These are phyloP conservation scores for Nannospalax galili DNA, from an alignment of 2,113 vertebrate species.

Conservation along the genomic window DNA sequence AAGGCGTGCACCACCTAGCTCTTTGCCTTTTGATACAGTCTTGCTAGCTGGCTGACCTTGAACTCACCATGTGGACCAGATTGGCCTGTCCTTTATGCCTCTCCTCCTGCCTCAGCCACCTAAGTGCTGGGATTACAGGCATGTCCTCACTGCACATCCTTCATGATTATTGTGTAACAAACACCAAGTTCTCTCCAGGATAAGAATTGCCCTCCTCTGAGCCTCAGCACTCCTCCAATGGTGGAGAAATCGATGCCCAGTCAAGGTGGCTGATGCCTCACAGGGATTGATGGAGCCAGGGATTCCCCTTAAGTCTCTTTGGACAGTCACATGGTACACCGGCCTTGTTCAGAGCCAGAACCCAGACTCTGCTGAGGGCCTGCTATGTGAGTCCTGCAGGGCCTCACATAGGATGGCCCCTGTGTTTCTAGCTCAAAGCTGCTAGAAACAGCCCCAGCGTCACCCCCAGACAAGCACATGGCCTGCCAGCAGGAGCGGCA, in stretches of 20 bases:
- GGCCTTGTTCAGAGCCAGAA: rapidly evolving
- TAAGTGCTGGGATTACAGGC: no score
- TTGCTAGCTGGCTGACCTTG: no score
- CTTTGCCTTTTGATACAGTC: no score
- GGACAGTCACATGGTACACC: rapidly evolving
- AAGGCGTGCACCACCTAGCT: background rate
- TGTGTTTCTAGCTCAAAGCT: no score
- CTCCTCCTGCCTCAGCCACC: no score
- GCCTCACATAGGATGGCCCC: no score
- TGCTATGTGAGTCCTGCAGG: rapidly evolving
- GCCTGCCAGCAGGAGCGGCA: rapidly evolving
- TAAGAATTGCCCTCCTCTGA: background rate
- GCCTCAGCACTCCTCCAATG: no score
- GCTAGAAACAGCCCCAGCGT: background rate
- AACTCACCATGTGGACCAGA: no score
- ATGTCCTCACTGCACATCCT: background rate
- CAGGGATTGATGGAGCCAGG: background rate
- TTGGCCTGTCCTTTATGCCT: no score
- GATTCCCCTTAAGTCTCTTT: background rate
- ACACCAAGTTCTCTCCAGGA: background rate
- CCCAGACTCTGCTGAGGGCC: background rate
- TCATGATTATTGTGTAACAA: rapidly evolving
- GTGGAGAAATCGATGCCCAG: background rate
- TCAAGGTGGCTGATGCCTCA: rapidly evolving
- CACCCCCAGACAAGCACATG: rapidly evolving